These are phyloP conservation scores for Sorex araneus DNA, from an alignment of 2,113 vertebrate species.

Conservation along the genomic window DNA sequence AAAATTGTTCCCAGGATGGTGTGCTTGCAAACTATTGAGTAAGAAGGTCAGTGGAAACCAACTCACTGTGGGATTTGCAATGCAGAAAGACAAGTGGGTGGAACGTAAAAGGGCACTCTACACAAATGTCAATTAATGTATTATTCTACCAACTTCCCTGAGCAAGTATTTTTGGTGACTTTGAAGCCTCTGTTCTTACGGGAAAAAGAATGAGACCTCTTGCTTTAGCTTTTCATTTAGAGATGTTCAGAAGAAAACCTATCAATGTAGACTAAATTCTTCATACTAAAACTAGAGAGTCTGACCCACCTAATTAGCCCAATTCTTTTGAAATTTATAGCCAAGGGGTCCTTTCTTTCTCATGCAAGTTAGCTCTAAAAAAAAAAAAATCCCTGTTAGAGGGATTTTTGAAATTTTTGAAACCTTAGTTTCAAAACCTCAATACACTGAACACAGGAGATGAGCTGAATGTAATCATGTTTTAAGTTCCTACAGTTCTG, in stretches of 20 bases:
- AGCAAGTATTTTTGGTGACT: slow-evolving; percentile 62
- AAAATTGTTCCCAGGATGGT: slow-evolving; percentile 62
- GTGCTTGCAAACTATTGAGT: background rate
- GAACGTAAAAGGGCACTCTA: slow-evolving; percentile 61
- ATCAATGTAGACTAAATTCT: slow-evolving; percentile 48
- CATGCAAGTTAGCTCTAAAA: slow-evolving; percentile 46
- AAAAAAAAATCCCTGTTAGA: background rate
- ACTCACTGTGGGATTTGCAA: slow-evolving; percentile 53
- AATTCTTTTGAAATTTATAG: slow-evolving; percentile 64
- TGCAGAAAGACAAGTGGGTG: slow-evolving; percentile 58
- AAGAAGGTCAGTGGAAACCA: slow-evolving; percentile 73
- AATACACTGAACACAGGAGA: background rate
- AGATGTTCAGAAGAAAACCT: slow-evolving; percentile 58
- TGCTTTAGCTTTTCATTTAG: slow-evolving; percentile 71
- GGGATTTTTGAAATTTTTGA: too few species aligned
- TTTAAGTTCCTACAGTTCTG: background rate
- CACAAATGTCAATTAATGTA: slow-evolving; percentile 77
- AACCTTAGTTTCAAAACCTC: background rate
- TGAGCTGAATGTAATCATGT: background rate
- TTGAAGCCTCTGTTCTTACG: slow-evolving; percentile 64
- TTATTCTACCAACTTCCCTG: slow-evolving; percentile 67
- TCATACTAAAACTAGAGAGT: slow-evolving; percentile 49
- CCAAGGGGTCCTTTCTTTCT: slow-evolving; percentile 9
- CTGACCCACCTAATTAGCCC: slow-evolving; percentile 65
- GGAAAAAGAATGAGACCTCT: slow-evolving; percentile 66